phyloP scores from a whole-genome alignment of 2,113 vertebrate species.

The Nothocercus julius region DNA sequence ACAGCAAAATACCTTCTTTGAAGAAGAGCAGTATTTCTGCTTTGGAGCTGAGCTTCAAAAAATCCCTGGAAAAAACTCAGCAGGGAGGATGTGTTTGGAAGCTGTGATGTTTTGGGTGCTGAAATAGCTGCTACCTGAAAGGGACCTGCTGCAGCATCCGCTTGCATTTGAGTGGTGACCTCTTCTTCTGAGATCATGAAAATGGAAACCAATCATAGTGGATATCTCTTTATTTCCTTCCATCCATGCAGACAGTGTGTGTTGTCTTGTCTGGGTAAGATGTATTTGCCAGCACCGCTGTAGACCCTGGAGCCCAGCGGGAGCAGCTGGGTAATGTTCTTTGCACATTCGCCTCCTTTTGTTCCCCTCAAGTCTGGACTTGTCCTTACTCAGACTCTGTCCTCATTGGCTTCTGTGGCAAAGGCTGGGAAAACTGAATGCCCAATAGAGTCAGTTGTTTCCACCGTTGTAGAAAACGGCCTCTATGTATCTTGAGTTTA shows the following conservation, averaged over 20 bases:
- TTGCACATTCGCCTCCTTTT: background rate
- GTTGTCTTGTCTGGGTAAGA: background rate
- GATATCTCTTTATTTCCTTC: background rate
- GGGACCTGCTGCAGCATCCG: background rate
- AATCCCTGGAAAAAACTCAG: background rate
- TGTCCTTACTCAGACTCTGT: background rate
- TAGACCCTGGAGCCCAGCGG: background rate
- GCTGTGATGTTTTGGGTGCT: background rate
- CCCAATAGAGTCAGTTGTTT: background rate
- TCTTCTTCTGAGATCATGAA: background rate
- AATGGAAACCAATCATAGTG: background rate
- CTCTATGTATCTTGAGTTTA: background rate
- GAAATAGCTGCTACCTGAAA: background rate
- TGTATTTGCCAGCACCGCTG: background rate
- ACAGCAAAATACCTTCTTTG: background rate
- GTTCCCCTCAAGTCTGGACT: background rate
- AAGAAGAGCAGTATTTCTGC: background rate
- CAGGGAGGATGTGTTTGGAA: background rate
- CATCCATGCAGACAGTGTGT: background rate
- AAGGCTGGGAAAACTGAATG: background rate
- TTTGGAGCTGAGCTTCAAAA: background rate
- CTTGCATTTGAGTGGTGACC: background rate
- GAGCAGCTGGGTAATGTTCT: background rate
- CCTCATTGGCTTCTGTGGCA: background rate
- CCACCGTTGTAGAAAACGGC: background rate